Conservation (phyloP, 2,888 invertebrate genomes). For the Entomobrya multifasciata region DNA sequence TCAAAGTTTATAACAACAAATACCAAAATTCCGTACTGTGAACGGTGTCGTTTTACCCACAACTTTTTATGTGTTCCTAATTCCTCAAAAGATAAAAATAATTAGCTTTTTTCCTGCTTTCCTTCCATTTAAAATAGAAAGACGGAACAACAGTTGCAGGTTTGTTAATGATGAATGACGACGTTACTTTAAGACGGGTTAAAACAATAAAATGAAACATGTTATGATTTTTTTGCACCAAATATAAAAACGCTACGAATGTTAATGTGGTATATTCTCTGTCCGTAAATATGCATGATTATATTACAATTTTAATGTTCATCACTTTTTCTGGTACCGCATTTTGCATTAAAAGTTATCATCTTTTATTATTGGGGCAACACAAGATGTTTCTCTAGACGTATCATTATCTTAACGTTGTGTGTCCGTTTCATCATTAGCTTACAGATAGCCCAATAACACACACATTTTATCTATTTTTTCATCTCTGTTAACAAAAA, state of each 20-base stretch:
- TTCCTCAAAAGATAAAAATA: neutral
- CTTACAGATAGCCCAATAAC: no score
- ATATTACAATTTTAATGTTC: no score
- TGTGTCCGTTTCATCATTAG: neutral
- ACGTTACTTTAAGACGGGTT: no score
- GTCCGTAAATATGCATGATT: no score
- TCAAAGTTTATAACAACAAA: neutral
- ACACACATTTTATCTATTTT: neutral
- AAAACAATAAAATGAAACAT: no score
- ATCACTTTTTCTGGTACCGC: no score
- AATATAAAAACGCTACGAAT: no score
- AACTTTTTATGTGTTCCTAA: neutral
- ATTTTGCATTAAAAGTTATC: no score
- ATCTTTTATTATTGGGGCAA: slow-evolving; percentile 49
- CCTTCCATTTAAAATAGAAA: neutral
- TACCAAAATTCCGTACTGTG: neutral
- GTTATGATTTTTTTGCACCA: no score
- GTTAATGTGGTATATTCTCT: no score
- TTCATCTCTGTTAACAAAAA: neutral
- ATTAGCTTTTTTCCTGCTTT: neutral
- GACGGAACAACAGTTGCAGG: slow-evolving; percentile 34
- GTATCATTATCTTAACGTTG: slow-evolving; percentile 20
- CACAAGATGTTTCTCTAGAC: slow-evolving; percentile 52
- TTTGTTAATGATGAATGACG: no score
- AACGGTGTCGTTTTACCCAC: slow-evolving; percentile 8